These are phyloP conservation scores for Microtus richardsoni DNA, from an alignment of 2,113 vertebrate species.

Conservation along the genomic window DNA sequence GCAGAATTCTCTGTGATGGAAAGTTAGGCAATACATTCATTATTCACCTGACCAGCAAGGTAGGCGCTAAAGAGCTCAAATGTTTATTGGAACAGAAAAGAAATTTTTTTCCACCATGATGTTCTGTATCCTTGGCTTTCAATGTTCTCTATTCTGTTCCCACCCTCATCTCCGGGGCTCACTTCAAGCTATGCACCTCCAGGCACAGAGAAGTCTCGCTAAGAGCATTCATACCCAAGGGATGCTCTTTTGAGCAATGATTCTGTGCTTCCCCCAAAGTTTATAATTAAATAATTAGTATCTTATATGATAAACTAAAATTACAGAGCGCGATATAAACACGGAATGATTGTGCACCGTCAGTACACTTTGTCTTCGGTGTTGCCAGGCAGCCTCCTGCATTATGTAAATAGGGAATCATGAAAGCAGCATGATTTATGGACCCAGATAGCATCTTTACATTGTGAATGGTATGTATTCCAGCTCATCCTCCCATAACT, in stretches of 20 bases:
- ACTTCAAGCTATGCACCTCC: background rate
- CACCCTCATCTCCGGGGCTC: constrained; percentile 14
- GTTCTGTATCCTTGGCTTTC: background rate
- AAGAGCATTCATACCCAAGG: background rate
- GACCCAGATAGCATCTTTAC: constrained; percentile 28
- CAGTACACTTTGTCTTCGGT: background rate
- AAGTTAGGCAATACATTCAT: constrained; percentile 60
- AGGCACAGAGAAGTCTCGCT: constrained; percentile 14
- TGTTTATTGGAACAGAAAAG: background rate
- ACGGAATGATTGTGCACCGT: background rate
- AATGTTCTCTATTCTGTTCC: background rate
- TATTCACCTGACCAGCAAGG: constrained; percentile 48
- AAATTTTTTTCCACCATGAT: background rate
- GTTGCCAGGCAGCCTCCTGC: constrained; percentile 53
- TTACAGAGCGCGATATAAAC: background rate
- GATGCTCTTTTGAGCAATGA: constrained; percentile 32
- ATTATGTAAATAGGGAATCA: constrained; percentile 48
- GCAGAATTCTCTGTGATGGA: constrained; percentile 62
- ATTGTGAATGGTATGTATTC: constrained; percentile 58
- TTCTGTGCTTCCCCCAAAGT: constrained; percentile 25
- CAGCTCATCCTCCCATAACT: constrained; percentile 18
- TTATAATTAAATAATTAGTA: constrained; percentile 58
- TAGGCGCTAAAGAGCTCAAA: background rate
- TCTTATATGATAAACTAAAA: constrained; percentile 47
- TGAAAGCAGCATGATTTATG: constrained; percentile 28